Base-by-base conservation (phyloP, 2,888 invertebrate genomes). In the Habrosyne pyritoides region DNA sequence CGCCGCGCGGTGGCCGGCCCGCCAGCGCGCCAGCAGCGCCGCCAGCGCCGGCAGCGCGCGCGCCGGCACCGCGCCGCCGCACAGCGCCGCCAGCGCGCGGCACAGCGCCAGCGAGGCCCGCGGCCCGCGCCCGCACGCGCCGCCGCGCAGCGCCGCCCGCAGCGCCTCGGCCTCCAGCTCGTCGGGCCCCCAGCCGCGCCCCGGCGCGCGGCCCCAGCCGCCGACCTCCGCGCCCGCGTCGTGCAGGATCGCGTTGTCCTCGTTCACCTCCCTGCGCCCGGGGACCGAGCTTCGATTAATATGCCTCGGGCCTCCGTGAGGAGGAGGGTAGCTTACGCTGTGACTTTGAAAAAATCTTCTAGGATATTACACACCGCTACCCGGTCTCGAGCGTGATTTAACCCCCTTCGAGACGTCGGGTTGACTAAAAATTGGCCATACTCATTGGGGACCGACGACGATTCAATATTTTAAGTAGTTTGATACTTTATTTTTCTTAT, bases 181-280 rank as follows among this genome's bases (percentile, higher is more conserved):
- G 60, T 69, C 64, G 64, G 63, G 61, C 28, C 5, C 28, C 5
- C 28, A n/a, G n/a, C n/a, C n/a, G n/a, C 33, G 3, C 33, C n/a
- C 6, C 57, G 12, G 71, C 63, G 30, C 67, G 63, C 56, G 66
- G 54, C 83, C 95, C 95, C 82, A 93, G 86, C 62, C 89, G 83
- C 12, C 81, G 74, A 94, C 93, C 73, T 95, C 95, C 2, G 93
- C 80, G 1, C 94, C 91, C 63, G 95, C 93, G 80, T 95, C 94
- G 61, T 95, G 90, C 61, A 95, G 93, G 50, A 96, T 90, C 91
- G 94, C 93, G 81, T 96, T 96, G 81, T 96, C 96, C 75, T 96
- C 96, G 81, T 96, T 96, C 56, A 95, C 95, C 89, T 96, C 96
- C 95, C 95, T 95, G 81, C 53, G 85, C n/a, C n/a, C n/a, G n/a